Evolutionary conservation across 2,888 invertebrate genomes (phyloP).

Genomic region (Ennomos erosarius): DNA sequence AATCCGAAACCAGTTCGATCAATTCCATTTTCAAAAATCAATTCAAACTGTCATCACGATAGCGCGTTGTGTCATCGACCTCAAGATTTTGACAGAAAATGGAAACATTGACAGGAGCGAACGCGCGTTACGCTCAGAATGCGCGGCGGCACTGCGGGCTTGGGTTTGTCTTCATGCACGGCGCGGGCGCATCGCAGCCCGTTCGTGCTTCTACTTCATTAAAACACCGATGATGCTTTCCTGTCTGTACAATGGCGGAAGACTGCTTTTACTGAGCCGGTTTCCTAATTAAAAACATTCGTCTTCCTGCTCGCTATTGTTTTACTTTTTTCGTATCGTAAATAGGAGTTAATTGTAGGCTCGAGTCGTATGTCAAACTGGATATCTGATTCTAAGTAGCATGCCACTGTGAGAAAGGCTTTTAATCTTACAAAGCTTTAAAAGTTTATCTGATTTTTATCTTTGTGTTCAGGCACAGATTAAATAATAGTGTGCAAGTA

Average conservation of each 20-base stretch:
- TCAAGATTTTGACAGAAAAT: slow-evolving; percentile 51
- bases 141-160: slow-evolving; percentile 70
- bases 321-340: slow-evolving; percentile 41
- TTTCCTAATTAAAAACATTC: slow-evolving; percentile 81
- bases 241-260: slow-evolving; percentile 78
- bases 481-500: no score
- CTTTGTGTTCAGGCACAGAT: no score
- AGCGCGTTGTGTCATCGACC: slow-evolving; percentile 60
- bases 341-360: slow-evolving; percentile 25
- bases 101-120: slow-evolving; percentile 49
- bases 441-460: no score
- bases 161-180: slow-evolving; percentile 6
- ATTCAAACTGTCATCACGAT: slow-evolving; percentile 31
- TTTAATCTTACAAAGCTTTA: no score
- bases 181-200: slow-evolving; percentile 63
- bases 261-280: slow-evolving; percentile 78
- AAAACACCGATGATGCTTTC: slow-evolving; percentile 80
- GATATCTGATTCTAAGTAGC: not conserved
- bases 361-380: slow-evolving; percentile 6
- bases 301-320: slow-evolving; percentile 47
- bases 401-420: no score
- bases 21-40: slow-evolving; percentile 39
- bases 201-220: slow-evolving; percentile 76
- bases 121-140: slow-evolving; percentile 68
- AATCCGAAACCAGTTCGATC: slow-evolving; percentile 40